Percentiles rank a stretch among this genome's conserved stretches.
These are phyloP conservation scores for Peribatodes rhomboidaria DNA, from an alignment of 2,888 invertebrate species.

Conservation along the genomic window DNA sequence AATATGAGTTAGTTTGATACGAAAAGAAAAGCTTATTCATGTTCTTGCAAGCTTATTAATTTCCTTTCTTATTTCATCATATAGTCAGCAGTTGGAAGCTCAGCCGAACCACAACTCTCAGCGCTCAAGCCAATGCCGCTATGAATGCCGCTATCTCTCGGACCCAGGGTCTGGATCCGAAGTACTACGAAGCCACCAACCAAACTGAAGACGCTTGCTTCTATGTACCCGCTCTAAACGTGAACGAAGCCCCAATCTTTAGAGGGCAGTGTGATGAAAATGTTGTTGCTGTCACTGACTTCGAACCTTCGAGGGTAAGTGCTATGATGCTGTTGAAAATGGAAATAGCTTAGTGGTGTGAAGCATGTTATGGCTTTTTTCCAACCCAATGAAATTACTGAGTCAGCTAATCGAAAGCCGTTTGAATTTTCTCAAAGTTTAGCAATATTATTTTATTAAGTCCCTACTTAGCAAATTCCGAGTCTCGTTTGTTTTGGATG, in stretches of 20 bases:
- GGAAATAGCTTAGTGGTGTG: no score
- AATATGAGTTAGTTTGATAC: no score
- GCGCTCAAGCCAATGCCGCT: slow-evolving; percentile 45
- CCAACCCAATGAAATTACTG: no score
- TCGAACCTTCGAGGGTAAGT: slow-evolving; percentile 63
- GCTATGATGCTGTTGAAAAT: not conserved
- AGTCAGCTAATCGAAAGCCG: no score
- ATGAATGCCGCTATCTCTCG: slow-evolving; percentile 57
- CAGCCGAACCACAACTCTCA: slow-evolving; percentile 61
- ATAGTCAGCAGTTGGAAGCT: slow-evolving; percentile 78
- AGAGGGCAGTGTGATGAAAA: slow-evolving; percentile 68
- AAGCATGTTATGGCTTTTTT: no score
- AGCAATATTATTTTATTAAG: no score
- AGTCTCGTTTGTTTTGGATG: no score
- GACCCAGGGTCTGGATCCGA: slow-evolving; percentile 68
- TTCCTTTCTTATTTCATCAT: no score
- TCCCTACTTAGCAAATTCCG: no score
- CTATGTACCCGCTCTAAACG: slow-evolving; percentile 67
- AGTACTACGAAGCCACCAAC: slow-evolving; percentile 64
- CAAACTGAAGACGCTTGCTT: slow-evolving; percentile 74
- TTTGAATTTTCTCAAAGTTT: no score
- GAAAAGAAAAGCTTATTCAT: no score
- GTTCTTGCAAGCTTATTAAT: no score
- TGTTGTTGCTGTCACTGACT: slow-evolving; percentile 59
- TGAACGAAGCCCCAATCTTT: slow-evolving; percentile 59